phyloP scores from a whole-genome alignment of 2,888 invertebrate species.

The Drosophila maculinotata region DNA sequence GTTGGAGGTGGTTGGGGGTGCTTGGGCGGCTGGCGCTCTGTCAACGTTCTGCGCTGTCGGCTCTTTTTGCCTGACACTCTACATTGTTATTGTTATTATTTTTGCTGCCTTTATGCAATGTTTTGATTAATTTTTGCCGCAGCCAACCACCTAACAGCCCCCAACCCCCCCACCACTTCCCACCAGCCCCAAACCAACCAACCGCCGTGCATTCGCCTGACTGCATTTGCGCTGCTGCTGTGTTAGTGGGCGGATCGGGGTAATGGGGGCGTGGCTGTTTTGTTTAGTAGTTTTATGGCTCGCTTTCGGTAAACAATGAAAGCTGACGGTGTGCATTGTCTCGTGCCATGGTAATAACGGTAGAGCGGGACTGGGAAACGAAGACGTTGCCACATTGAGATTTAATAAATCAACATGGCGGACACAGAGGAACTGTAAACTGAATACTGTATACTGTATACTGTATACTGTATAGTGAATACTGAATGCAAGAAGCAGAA shows the following conservation, averaged over 20 bases:
- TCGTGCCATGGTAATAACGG: conserved; percentile 49
- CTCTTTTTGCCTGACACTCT: conserved; percentile 78
- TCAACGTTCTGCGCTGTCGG: conserved; percentile 59
- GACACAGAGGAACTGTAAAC: conserved; percentile 13
- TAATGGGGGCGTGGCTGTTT: conserved; percentile 54
- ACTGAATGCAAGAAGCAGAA: not conserved
- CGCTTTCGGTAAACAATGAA: conserved; percentile 78
- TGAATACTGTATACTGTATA: too few relatives aligned
- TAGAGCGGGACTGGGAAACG: not conserved
- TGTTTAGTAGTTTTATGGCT: conserved; percentile 81
- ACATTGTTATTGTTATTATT: conserved; percentile 85
- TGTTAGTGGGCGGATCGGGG: conserved; percentile 2
- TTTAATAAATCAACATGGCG: conserved; percentile 70
- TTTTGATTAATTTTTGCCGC: conserved; percentile 85
- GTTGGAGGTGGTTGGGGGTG: too few relatives aligned
- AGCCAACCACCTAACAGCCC: conserved; percentile 41
- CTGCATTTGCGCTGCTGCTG: conserved; percentile 66
- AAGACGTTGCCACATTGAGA: conserved; percentile 51
- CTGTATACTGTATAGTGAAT: too few relatives aligned
- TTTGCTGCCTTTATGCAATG: conserved; percentile 85
- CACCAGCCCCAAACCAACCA: not conserved
- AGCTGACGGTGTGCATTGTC: conserved; percentile 75
- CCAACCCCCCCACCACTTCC: not conserved
- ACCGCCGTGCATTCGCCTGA: conserved; percentile 75
- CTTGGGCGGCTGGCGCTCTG: too few relatives aligned